Conservation (phyloP, 2,113 vertebrate genomes). For the Neodontobutis hainanensis region DNA sequence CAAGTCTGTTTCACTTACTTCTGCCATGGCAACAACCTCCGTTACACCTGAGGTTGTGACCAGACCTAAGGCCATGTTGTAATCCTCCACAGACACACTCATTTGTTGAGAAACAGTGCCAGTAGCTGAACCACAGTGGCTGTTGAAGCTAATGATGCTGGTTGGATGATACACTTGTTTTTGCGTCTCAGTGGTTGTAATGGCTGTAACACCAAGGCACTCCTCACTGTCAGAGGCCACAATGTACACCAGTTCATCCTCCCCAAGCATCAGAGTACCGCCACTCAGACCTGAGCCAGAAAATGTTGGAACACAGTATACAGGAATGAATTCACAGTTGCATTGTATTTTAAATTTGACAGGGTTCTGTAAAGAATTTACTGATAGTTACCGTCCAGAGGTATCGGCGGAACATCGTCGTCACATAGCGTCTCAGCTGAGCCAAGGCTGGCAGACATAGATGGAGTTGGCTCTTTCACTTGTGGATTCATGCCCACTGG, state of each 20-base stretch:
- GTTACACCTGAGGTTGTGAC: slow-evolving; percentile 78
- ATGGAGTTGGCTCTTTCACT: slow-evolving; percentile 80
- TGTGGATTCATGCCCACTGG: slow-evolving; percentile 94
- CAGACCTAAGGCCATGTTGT: slow-evolving; percentile 66
- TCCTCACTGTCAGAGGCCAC: slow-evolving; percentile 82
- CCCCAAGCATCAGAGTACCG: slow-evolving; percentile 79
- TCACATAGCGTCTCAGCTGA: slow-evolving; percentile 76
- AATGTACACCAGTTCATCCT: slow-evolving; percentile 88
- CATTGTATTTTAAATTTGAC: not conserved
- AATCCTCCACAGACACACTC: slow-evolving; percentile 57
- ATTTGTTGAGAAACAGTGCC: slow-evolving; percentile 2
- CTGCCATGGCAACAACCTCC: slow-evolving; percentile 84
- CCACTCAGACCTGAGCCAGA: slow-evolving; percentile 56
- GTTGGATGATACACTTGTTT: slow-evolving; percentile 84
- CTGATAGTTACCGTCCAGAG: slow-evolving; percentile 78
- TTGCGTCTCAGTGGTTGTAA: slow-evolving; percentile 70
- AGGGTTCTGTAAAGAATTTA: not conserved
- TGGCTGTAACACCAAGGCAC: slow-evolving; percentile 44
- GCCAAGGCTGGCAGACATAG: slow-evolving; percentile 81
- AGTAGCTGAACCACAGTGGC: slow-evolving; percentile 87
- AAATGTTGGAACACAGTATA: slow-evolving; percentile 4
- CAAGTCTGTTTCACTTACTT: slow-evolving; percentile 61
- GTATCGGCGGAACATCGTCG: slow-evolving; percentile 77
- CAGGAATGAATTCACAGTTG: not conserved
- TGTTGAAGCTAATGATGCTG: slow-evolving; percentile 93